Percentiles rank a stretch among this genome's conserved stretches.
phyloP scores from a whole-genome alignment of 1,140 invertebrate species.

The Oncopodura yosiiana region DNA sequence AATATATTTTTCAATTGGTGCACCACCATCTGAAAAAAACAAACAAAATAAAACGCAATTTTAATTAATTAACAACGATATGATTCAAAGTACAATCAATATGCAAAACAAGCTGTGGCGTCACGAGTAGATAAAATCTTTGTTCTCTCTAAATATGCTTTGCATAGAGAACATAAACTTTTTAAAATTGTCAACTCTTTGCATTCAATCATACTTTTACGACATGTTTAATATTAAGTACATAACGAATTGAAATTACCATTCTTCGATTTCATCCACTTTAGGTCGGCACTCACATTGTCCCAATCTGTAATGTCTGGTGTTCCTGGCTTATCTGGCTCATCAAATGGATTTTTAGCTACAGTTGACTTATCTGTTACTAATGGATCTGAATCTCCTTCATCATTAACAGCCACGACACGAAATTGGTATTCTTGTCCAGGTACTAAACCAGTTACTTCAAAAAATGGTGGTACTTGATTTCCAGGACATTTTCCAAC shows the following conservation, averaged over 20 bases:
- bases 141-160: no score
- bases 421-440: slow-evolving; percentile 92
- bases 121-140: no score
- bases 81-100: no score
- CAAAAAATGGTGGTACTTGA: slow-evolving; percentile 64
- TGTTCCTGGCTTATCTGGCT: slow-evolving; percentile 67
- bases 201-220: no score
- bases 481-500: slow-evolving; percentile 66
- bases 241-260: no score
- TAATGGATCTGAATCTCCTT: slow-evolving; percentile 90
- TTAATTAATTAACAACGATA: no score
- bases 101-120: no score
- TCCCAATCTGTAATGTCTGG: slow-evolving; percentile 87
- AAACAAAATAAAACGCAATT: no score
- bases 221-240: no score
- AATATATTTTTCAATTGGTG: slow-evolving; percentile 91
- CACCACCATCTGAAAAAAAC: slow-evolving; percentile 90
- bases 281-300: slow-evolving; percentile 82
- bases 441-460: slow-evolving; percentile 80
- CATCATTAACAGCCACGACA: slow-evolving; percentile 87
- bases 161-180: no score
- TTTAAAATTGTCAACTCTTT: no score
- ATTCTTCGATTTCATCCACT: slow-evolving; percentile 85
- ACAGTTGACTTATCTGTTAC: slow-evolving; percentile 69
- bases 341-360: slow-evolving; percentile 95